A percentile compares a stretch with the other conserved stretches of the same genome.
Conservation (phyloP, 1,140 invertebrate genomes). For the Drosophila subobscura region DNA sequence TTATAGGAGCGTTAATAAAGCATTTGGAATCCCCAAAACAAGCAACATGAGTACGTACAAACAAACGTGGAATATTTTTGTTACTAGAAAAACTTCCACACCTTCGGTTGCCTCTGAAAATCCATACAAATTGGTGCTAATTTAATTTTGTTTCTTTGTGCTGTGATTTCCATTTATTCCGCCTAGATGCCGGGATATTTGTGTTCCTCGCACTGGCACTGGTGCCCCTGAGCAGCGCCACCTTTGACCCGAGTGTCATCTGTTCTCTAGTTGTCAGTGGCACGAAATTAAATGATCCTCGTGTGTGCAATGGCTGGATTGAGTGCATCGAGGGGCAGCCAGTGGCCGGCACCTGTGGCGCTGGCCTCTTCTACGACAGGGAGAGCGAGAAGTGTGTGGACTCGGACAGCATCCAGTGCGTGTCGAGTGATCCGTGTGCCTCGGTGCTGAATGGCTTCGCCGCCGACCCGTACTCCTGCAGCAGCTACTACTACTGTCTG, state of each 20-base stretch:
- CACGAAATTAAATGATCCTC: conserved; percentile 71
- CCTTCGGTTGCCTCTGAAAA: no score
- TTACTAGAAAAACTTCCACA: no score
- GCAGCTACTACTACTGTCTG: conserved; percentile 71
- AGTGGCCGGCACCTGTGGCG: conserved; percentile 45
- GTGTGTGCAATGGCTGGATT: conserved; percentile 64
- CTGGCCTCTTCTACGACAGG: conserved; percentile 61
- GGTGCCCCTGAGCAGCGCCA: neutral
- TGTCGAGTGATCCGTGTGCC: conserved; percentile 73
- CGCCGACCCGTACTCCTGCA: conserved; percentile 73
- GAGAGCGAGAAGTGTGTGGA: conserved; percentile 49
- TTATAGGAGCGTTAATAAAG: neutral
- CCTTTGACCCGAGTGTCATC: conserved; percentile 58
- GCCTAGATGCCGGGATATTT: conserved; percentile 4
- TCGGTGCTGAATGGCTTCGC: conserved; percentile 52
- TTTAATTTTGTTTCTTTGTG: neutral
- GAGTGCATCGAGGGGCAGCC: conserved; percentile 60
- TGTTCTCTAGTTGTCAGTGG: conserved; percentile 58
- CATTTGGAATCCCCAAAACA: neutral
- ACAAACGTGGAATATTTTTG: no score
- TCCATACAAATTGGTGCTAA: no score
- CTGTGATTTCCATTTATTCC: neutral
- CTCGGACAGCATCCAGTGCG: conserved; percentile 50
- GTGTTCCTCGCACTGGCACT: conserved; percentile 2
- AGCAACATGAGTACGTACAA: conserved; percentile 38